phyloP scores from a whole-genome alignment of 1,140 invertebrate genomes.

The Mylabris phalerata region DNA sequence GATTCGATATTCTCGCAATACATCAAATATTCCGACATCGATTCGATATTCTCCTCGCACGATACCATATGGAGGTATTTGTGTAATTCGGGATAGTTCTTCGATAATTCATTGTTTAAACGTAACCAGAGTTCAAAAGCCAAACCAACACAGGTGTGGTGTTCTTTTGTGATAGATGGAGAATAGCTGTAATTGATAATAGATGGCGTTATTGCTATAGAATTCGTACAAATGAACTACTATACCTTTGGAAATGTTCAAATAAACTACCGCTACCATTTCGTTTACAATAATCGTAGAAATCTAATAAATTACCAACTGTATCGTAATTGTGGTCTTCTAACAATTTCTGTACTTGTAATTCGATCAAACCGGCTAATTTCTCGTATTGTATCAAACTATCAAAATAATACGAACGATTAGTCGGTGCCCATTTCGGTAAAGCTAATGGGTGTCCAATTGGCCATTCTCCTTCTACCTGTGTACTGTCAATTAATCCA shows the following conservation, averaged over 20 bases:
- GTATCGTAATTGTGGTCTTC: slow-evolving; percentile 80
- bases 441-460: slow-evolving; percentile 58
- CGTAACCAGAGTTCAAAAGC: slow-evolving; percentile 68
- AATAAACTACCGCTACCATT: slow-evolving; percentile 53
- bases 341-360: slow-evolving; percentile 66
- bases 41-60: slow-evolving; percentile 78
- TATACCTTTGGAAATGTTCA: slow-evolving; percentile 58
- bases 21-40: slow-evolving; percentile 58
- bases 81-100: slow-evolving; percentile 57
- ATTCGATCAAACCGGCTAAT: slow-evolving; percentile 67
- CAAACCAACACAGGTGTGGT: slow-evolving; percentile 83
- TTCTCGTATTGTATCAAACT: slow-evolving; percentile 69
- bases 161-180: slow-evolving; percentile 65
- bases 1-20: slow-evolving; percentile 49
- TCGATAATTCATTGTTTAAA: slow-evolving; percentile 47
- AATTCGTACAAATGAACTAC: neutral
- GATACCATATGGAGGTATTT: slow-evolving; percentile 68
- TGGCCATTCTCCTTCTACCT: slow-evolving; percentile 51
- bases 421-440: slow-evolving; percentile 53
- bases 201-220: neutral
- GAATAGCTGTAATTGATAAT: slow-evolving; percentile 41
- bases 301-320: slow-evolving; percentile 73
- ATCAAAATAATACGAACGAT: slow-evolving; percentile 46
- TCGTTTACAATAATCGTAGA: slow-evolving; percentile 64
- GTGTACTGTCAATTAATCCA: slow-evolving; percentile 41